These are phyloP conservation scores for Amblyornis subalaris DNA, from an alignment of 2,113 vertebrate genomes.

Conservation along the genomic window DNA sequence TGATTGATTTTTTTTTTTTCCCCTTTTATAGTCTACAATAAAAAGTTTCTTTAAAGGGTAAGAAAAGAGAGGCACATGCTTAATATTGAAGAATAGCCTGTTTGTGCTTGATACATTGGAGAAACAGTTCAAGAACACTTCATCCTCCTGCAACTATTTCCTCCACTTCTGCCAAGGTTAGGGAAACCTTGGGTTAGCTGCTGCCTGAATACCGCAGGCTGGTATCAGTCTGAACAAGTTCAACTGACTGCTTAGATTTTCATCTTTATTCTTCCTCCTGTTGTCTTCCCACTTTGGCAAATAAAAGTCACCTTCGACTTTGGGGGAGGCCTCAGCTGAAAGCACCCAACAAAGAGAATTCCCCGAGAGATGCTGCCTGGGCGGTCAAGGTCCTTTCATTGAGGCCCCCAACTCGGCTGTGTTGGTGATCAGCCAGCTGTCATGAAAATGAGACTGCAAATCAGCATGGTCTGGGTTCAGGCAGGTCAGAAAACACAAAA, in stretches of 20 bases:
- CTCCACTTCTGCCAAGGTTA: constrained; percentile 53
- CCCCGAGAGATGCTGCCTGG: not conserved
- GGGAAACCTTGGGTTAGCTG: constrained; percentile 58
- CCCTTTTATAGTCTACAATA: constrained; percentile 38
- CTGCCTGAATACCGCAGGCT: not conserved
- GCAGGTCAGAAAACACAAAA: not conserved
- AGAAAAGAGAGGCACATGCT: constrained; percentile 28
- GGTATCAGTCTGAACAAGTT: constrained; percentile 31
- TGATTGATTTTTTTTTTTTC: not conserved
- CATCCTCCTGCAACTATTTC: constrained; percentile 39
- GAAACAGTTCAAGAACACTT: constrained; percentile 63
- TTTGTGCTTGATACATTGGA: constrained; percentile 14
- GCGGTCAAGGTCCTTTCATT: constrained; percentile 23
- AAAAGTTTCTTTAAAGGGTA: constrained; percentile 51
- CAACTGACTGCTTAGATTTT: constrained; percentile 39
- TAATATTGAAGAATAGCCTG: constrained; percentile 49
- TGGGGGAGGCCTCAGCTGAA: not conserved
- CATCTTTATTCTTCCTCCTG: not conserved
- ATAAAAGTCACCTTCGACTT: constrained; percentile 7
- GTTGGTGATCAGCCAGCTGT: not conserved
- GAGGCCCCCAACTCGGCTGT: not conserved
- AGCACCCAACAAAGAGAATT: constrained; percentile 5
- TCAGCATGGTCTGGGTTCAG: not conserved
- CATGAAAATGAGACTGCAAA: not conserved
- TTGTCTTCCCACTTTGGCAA: constrained; percentile 24